phyloP scores from a whole-genome alignment of 2,888 invertebrate genomes.

The Phymatocera aterrima region DNA sequence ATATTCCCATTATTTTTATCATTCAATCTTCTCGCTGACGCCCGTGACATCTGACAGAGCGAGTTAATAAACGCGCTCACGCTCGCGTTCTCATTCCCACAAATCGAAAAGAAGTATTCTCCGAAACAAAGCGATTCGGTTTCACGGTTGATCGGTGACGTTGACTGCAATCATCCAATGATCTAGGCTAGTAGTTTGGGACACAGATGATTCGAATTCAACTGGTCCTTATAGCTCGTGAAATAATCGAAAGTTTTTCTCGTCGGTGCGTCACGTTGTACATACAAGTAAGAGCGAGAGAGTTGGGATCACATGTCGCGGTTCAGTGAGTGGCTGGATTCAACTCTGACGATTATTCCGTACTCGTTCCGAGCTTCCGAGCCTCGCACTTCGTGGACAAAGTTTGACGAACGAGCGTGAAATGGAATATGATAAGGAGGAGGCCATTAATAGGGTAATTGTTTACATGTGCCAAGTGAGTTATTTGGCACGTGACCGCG shows the following conservation, averaged over 20 bases:
- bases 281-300: not conserved
- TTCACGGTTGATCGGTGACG: too few relatives aligned
- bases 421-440: conserved; percentile 66
- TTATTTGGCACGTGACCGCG: conserved; percentile 69
- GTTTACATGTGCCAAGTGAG: conserved; percentile 72
- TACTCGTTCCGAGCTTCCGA: not conserved
- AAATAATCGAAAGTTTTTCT: too few relatives aligned
- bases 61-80: not conserved
- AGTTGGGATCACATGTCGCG: conserved; percentile 11
- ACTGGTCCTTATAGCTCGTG: too few relatives aligned
- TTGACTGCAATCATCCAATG: too few relatives aligned
- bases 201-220: too few relatives aligned
- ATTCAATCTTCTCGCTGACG: not conserved
- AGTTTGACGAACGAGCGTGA: conserved; percentile 55
- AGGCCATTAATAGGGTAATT: conserved; percentile 65
- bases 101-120: too few relatives aligned
- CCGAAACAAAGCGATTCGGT: too few relatives aligned
- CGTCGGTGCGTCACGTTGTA: too few relatives aligned
- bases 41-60: conserved; percentile 13
- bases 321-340: not conserved
- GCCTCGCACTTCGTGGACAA: conserved; percentile 48
- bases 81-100: too few relatives aligned
- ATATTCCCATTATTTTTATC: conserved; percentile 33
- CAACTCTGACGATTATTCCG: not conserved
- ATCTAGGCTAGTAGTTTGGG: too few relatives aligned